Evolutionary conservation across 2,113 vertebrate genomes (phyloP).

Genomic region (sheep (Ovis aries)): ARS-UI_Ramb_v3.0 NC_056071.1:27973501-27974000

Average conservation of each 20-base stretch:
- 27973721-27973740: too few relatives aligned
- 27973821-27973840: not conserved
- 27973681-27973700: fast-evolving
- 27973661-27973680: not conserved
- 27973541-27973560: not conserved
- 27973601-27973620: not conserved
- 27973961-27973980: too few relatives aligned
- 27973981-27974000: too few relatives aligned
- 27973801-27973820: not conserved
- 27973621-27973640: not conserved
- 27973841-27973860: not conserved
- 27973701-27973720: not conserved
- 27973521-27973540: not conserved
- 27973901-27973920: not conserved
- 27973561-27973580: not conserved
- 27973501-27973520: not conserved
- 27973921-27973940: too few relatives aligned
- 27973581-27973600: not conserved
- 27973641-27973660: not conserved
- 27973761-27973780: not conserved
- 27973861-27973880: too few relatives aligned
- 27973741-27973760: not conserved
- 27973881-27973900: not conserved
- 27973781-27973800: not conserved
- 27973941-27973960: too few relatives aligned